phyloP scores from a whole-genome alignment of 2,888 invertebrate species.

The Microplitis manilae region DNA sequence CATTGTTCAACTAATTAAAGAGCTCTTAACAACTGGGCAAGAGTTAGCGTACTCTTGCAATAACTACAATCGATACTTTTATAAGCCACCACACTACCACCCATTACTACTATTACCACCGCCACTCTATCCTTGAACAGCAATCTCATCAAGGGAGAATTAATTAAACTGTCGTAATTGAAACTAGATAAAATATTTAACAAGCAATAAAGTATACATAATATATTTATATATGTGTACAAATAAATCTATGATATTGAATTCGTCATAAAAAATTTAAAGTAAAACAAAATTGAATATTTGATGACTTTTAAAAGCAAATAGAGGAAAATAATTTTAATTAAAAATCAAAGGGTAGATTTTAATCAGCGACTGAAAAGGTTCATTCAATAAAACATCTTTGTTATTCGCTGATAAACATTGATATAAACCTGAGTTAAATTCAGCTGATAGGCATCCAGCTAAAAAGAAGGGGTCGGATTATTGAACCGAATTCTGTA shows the following conservation, averaged over 20 bases:
- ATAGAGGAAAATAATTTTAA: background rate
- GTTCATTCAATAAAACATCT: background rate
- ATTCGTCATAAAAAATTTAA: background rate
- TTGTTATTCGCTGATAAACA: background rate
- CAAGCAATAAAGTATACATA: background rate
- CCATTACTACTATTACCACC: background rate
- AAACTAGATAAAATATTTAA: constrained; percentile 6
- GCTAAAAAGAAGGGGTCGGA: background rate
- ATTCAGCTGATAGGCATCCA: background rate
- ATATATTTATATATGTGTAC: too few species aligned
- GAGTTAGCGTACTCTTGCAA: background rate
- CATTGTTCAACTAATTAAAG: constrained; percentile 41
- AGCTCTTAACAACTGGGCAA: constrained; percentile 21
- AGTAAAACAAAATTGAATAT: background rate
- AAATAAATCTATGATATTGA: background rate
- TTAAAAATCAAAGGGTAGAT: background rate
- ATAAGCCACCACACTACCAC: constrained; percentile 7
- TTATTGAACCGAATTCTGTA: background rate
- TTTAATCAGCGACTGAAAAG: background rate
- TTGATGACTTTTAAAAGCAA: background rate
- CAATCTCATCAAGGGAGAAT: constrained; percentile 15
- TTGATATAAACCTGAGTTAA: background rate
- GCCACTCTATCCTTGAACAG: background rate
- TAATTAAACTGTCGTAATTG: constrained; percentile 20
- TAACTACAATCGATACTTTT: constrained; percentile 20